phyloP scores from a whole-genome alignment of 1,140 invertebrate species.

The Zaprionus taronus region DNA sequence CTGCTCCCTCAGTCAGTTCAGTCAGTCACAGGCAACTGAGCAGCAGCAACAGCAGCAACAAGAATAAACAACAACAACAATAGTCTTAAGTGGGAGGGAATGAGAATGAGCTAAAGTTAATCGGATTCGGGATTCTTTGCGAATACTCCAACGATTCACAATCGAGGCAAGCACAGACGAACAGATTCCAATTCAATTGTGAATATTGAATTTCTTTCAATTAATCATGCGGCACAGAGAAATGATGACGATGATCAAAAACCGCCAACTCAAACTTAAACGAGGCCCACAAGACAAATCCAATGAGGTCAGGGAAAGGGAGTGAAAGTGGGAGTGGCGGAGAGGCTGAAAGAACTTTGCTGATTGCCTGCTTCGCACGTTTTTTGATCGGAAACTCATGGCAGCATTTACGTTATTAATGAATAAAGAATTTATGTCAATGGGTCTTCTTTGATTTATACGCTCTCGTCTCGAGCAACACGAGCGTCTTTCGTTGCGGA shows the following conservation, averaged over 20 bases:
- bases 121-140: constrained; percentile 55
- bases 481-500: background rate
- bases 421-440: constrained; percentile 54
- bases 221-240: constrained; percentile 59
- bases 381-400: constrained; percentile 31
- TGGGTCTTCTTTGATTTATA: constrained; percentile 53
- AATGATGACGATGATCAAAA: constrained; percentile 60
- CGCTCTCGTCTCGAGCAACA: constrained; percentile 14
- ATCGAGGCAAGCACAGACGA: constrained; percentile 26
- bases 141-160: constrained; percentile 33
- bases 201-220: constrained; percentile 71
- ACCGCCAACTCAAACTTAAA: constrained; percentile 49
- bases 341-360: background rate
- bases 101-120: constrained; percentile 25
- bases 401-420: constrained; percentile 62
- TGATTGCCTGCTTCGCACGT: constrained; percentile 13
- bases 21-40: constrained; percentile 30
- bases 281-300: constrained; percentile 35
- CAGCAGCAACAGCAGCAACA: constrained; percentile 2
- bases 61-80: constrained; percentile 31
- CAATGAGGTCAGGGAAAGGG: constrained; percentile 10
- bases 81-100: background rate
- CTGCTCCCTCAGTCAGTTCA: constrained; percentile 13
- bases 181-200: constrained; percentile 61
- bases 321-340: background rate